Conservation (phyloP, 2,113 vertebrate species). For the Xiphophorus couchianus region DNA sequence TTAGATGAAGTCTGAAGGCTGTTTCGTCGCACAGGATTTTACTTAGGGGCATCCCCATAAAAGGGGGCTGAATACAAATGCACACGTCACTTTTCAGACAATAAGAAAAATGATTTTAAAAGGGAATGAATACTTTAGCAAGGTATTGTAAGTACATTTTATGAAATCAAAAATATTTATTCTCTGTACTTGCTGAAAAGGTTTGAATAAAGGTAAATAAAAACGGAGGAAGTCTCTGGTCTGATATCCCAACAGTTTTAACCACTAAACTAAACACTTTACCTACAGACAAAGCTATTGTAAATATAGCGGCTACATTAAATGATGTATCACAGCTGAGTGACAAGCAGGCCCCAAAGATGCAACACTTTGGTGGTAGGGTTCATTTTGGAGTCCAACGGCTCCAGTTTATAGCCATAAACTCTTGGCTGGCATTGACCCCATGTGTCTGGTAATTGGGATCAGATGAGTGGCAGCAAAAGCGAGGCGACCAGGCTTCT, state of each 20-base stretch:
- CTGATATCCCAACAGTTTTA: conserved; percentile 1
- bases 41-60: background rate
- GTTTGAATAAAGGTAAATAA: background rate
- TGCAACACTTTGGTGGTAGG: conserved; percentile 21
- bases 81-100: too few species aligned
- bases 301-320: background rate
- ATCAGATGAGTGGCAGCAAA: conserved; percentile 90
- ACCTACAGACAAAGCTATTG: background rate
- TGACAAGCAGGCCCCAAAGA: conserved; percentile 16
- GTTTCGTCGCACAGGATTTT: background rate
- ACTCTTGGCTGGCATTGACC: conserved; percentile 52
- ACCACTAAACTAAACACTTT: background rate
- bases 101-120: too few species aligned
- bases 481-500: conserved; percentile 81
- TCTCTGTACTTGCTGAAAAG: background rate
- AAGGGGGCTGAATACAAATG: too few species aligned
- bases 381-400: conserved; percentile 28
- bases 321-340: background rate
- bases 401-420: conserved; percentile 29
- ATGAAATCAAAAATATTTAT: too few species aligned
- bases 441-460: conserved; percentile 87
- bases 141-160: too few species aligned
- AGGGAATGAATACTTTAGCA: too few species aligned
- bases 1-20: background rate
- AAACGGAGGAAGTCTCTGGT: conserved; percentile 20